A percentile compares a stretch with the other conserved stretches of the same genome.
phyloP scores from a whole-genome alignment of 1,140 invertebrate species.

The Drosophila repletoides region DNA sequence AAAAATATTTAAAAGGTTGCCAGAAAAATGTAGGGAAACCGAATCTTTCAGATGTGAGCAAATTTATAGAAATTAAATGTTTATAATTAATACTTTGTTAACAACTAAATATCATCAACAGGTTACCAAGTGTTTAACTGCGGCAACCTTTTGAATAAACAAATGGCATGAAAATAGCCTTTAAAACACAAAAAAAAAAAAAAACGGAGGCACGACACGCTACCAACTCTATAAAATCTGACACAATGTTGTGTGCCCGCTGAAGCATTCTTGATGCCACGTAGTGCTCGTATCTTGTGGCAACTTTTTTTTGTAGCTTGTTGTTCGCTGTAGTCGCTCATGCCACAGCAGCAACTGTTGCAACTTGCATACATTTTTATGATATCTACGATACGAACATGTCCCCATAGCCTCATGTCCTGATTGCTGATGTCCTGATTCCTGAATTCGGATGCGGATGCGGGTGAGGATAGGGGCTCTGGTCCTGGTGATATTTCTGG shows the following conservation, averaged over 20 bases:
- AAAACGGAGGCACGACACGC: slow-evolving; percentile 10
- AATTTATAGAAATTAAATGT: no score
- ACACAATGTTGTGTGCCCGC: slow-evolving; percentile 21
- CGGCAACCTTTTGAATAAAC: no score
- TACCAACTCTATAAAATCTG: neutral
- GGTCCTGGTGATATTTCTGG: no score
- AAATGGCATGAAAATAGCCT: no score
- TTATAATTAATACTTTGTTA: no score
- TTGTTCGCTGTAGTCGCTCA: slow-evolving; percentile 24
- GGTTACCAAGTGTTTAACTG: no score
- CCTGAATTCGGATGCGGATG: slow-evolving; percentile 1
- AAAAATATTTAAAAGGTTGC: no score
- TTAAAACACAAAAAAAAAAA: neutral
- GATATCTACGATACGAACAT: slow-evolving; percentile 29
- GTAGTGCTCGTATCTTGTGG: neutral
- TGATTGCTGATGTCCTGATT: neutral
- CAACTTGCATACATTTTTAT: slow-evolving; percentile 53
- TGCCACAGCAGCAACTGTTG: slow-evolving; percentile 41
- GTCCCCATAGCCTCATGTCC: no score
- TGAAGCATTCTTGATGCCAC: slow-evolving; percentile 4
- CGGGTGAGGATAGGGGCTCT: no score
- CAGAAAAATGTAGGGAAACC: no score
- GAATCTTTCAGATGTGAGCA: no score
- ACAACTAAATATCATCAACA: no score
- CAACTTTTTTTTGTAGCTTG: slow-evolving; percentile 4